Evolutionary conservation across 2,113 vertebrate genomes (phyloP).

Genomic region (Xiphorhynchus elegans): DNA sequence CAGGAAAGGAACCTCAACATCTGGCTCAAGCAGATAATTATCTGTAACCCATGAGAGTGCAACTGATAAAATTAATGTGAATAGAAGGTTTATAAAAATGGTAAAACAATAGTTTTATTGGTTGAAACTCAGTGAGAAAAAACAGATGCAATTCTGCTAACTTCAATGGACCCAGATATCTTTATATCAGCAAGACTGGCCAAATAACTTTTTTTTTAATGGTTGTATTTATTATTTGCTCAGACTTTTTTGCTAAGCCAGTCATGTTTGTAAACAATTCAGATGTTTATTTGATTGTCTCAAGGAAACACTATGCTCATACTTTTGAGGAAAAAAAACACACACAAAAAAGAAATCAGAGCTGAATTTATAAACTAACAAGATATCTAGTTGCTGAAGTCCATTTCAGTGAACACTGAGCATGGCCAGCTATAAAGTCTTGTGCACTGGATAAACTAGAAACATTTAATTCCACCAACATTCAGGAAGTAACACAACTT

Average conservation of each 20-base stretch:
- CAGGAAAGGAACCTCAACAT: not conserved
- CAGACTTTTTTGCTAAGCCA: not conserved
- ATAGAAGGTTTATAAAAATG: not conserved
- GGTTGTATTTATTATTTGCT: not conserved
- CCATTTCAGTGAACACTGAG: not conserved
- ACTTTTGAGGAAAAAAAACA: not conserved
- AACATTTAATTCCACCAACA: not conserved
- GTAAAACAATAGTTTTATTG: not conserved
- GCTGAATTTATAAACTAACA: not conserved
- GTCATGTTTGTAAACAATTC: not conserved
- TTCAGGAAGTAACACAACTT: not conserved
- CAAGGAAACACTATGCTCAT: not conserved
- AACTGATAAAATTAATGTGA: not conserved
- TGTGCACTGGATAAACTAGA: not conserved
- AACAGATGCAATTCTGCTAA: not conserved
- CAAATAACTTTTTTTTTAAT: not conserved
- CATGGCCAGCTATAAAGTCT: not conserved
- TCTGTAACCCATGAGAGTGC: not conserved
- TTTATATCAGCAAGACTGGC: not conserved
- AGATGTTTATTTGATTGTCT: not conserved
- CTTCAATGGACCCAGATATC: not conserved
- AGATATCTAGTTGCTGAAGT: not conserved
- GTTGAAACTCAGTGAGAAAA: not conserved
- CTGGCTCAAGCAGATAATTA: not conserved
- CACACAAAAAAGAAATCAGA: not conserved